Base-by-base conservation (phyloP, 2,797 vertebrate genomes). In the Pangasius sanitwongsei region DNA sequence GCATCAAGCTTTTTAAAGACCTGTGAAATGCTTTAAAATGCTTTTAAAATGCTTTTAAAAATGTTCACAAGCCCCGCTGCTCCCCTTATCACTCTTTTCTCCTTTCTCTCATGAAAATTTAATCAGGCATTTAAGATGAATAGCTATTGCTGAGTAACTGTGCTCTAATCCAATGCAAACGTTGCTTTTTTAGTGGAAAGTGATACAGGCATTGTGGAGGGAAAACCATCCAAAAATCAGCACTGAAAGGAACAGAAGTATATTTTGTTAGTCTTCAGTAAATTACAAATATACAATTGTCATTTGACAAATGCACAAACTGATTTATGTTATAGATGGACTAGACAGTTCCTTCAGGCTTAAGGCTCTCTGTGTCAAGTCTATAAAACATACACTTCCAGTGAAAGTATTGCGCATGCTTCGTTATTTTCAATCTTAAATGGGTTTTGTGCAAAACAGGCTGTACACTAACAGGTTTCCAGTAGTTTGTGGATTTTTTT, bases 51-150 rank as follows among this genome's bases (percentile, higher is more conserved):
- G 82, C 86, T 85, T 88, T 89, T 90, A 63, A 77, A 89, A 90
- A 72, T 65, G 80, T 87, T 90, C 89, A 86, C 87, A 31, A 82
- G 93, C 94, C 96, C 97, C 97, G 96, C 92, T 92, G 96, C 90
- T 89, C 96, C 95, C 91, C 92, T 93, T 92, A 93, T 92, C 94
- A 94, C 94, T 94, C 96, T 94, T 95, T 95, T 94, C 93, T 92
- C 95, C 96, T 97, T 96, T 96, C 94, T 94, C 96, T 96, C 97
- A 98, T 98, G 96, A 97, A 98, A 97, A 97, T 98, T 99, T 98
- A 97, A 98, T 97, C 95, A 96, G 95, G 95, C 96, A 96, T 97
- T 97, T 97, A 96, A 96, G 97, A 95, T 96, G 97, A 97, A 97
- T 95, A 96, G 96, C 95, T 95, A 96, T 63, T 95, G 93, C 96